Evolutionary conservation across 2,797 vertebrate genomes (phyloP), one percentile per base, ranked within the genome.

Genomic region (Galago senegalensis): DNA sequence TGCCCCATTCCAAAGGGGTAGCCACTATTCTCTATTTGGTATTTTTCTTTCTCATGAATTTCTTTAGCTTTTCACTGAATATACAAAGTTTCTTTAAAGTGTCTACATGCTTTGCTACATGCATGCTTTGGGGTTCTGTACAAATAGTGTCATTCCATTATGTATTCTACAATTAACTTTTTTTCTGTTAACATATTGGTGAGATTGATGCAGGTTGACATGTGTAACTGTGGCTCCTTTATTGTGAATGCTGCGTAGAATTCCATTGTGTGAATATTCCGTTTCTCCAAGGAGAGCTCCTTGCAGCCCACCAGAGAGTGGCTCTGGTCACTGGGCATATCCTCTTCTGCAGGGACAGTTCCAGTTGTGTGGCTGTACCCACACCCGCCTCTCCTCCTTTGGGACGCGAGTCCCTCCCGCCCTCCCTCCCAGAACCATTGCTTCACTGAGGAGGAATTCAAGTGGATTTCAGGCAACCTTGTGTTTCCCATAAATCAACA

Each of bases 401-500:
- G 82, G 90, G 88, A 58, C 37, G 46, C 67, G 61, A 83, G 72
- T 82, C 83, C 92, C 8, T 40, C 83, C 46, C 75, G n/a, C 67
- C 73, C 93, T 83, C 7, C 73, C 92, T 86, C 11, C 3, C 77
- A 73, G 67, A 92, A 80, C 56, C 82, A 83, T 97, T 96, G 96
- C 70, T 95, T 98, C 79, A 76, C 40, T 21, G 37, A 90, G 61
- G 94, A 98, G 37, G 95, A 79, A 96, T 97, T 92, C 83, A 65
- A 96, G 91, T 79, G 95, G 91, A 89, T 96, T 97, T 61, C 96
- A 94, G 84, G 83, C 96, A 69, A 29, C 8, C 56, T 95, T 97
- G 97, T 96, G 49, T 97, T 98, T 98, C 56, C 9, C 94, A 79
- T 94, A 96, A 98, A 93, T 81, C 96, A 96, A 31, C 23, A 69